These are phyloP conservation scores for Dendrocopos noguchii DNA, from an alignment of 2,113 vertebrate genomes.

Conservation along the genomic window DNA sequence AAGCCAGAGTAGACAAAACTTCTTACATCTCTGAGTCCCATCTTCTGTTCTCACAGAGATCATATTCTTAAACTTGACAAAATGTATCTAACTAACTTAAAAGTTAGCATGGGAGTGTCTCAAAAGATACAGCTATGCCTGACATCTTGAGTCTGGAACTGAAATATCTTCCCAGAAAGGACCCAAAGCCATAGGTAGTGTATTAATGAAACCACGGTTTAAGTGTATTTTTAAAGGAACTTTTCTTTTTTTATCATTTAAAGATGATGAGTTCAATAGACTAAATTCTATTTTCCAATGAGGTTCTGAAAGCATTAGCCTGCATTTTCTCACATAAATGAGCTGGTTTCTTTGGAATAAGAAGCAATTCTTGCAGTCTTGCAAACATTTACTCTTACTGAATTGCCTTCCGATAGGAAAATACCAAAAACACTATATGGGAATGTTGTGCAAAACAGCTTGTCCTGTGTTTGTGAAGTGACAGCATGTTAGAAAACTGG, in stretches of 20 bases:
- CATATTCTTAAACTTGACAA: background rate
- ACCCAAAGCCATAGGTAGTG: background rate
- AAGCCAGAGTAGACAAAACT: background rate
- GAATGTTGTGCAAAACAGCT: constrained; percentile 36
- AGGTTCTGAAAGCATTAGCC: background rate
- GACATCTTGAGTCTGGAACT: background rate
- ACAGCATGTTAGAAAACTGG: constrained; percentile 54
- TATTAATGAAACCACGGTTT: background rate
- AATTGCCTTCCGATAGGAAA: constrained; percentile 30
- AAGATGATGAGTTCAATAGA: background rate
- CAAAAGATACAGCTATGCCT: background rate
- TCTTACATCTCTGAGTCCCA: background rate
- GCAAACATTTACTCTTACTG: background rate
- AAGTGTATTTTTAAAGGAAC: background rate
- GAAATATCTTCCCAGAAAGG: background rate
- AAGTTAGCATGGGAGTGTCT: background rate
- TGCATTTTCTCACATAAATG: background rate
- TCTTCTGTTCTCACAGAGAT: background rate
- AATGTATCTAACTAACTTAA: background rate
- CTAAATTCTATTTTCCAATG: background rate
- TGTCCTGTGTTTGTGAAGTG: constrained; percentile 36
- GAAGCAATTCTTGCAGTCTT: background rate
- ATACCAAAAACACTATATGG: background rate
- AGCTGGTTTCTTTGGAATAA: background rate
- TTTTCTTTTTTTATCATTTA: background rate